These are phyloP conservation scores for Pandemis heparana DNA, from an alignment of 2,888 invertebrate genomes.

Conservation along the genomic window DNA sequence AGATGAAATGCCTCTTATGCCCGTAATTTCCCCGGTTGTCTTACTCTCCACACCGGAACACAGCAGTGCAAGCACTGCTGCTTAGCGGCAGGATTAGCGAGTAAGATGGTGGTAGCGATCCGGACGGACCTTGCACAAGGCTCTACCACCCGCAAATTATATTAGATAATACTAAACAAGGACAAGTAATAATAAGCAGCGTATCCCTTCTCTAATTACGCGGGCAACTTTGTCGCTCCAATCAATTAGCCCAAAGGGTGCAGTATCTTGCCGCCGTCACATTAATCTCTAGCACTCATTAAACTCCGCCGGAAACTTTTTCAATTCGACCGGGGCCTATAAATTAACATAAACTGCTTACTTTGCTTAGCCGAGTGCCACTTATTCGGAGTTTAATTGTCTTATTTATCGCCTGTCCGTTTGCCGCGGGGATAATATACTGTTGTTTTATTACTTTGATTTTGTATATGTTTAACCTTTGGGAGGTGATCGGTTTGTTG, in stretches of 20 bases:
- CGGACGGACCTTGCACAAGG: too few species aligned
- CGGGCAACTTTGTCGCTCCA: constrained; percentile 12
- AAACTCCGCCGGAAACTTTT: constrained; percentile 27
- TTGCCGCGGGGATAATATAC: constrained; percentile 13
- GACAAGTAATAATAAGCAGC: not conserved
- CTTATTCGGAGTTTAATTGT: constrained; percentile 27
- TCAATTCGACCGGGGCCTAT: constrained; percentile 31
- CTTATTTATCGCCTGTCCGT: constrained; percentile 23
- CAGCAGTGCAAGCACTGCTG: too few species aligned
- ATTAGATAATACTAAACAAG: not conserved
- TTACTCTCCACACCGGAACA: too few species aligned
- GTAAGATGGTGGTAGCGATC: too few species aligned
- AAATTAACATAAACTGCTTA: constrained; percentile 39
- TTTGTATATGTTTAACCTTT: constrained; percentile 1
- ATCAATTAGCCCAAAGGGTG: constrained; percentile 28
- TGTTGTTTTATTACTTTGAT: constrained; percentile 14
- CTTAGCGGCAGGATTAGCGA: too few species aligned
- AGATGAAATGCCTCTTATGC: too few species aligned
- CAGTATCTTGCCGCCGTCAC: constrained; percentile 16
- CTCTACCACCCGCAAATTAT: too few species aligned
- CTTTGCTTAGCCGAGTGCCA: constrained; percentile 31
- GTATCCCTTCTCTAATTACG: constrained; percentile 9
- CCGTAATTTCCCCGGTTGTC: too few species aligned
- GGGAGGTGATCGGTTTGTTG: not conserved
- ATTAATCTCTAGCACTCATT: constrained; percentile 30